These are phyloP conservation scores for Sinhomidia bicolor DNA, from an alignment of 2,888 invertebrate species.

Conservation along the genomic window DNA sequence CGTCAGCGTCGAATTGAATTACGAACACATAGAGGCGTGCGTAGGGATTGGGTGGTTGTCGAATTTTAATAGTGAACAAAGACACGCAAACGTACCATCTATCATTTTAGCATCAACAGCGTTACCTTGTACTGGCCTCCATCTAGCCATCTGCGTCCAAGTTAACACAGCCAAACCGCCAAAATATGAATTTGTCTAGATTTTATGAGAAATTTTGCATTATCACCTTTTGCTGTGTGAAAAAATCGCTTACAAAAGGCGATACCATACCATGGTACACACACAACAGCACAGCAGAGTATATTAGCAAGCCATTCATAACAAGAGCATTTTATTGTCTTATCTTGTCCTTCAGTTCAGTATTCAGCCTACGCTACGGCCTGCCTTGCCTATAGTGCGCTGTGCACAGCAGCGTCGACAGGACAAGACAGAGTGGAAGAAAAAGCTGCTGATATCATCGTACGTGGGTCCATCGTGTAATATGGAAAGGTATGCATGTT, in stretches of 20 bases:
- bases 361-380: neutral
- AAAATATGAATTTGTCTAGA: neutral
- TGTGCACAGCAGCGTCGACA: neutral
- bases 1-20: no score
- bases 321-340: neutral
- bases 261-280: no score
- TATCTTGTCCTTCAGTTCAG: neutral
- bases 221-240: no score
- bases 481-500: neutral
- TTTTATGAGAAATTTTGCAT: conserved; percentile 47
- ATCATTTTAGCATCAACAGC: neutral
- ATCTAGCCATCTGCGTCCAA: neutral
- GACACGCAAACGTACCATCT: no score
- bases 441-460: neutral
- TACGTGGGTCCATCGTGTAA: neutral
- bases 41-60: no score
- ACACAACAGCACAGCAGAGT: neutral
- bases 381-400: no score
- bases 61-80: no score
- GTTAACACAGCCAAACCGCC: neutral
- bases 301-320: no score
- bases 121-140: neutral
- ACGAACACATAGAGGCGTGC: no score
- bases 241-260: no score
- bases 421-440: neutral